Conservation (phyloP, 2,888 invertebrate species). For the Drosophila silvestris region DNA sequence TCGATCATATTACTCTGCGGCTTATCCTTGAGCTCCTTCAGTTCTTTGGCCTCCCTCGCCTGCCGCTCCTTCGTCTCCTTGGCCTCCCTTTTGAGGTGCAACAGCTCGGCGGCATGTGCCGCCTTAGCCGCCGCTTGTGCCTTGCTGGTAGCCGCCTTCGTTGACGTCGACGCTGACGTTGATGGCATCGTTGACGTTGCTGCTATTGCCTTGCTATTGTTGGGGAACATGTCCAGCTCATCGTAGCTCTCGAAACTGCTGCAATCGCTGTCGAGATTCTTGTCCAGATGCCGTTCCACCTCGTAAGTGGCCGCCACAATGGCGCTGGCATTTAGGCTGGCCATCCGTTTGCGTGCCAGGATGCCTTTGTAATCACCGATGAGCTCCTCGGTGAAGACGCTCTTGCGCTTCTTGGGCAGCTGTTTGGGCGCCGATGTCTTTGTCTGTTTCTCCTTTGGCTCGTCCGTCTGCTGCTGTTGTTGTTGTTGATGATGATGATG, state of each 20-base stretch:
- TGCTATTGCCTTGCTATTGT: not conserved
- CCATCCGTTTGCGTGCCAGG: slow-evolving; percentile 96
- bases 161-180: not conserved
- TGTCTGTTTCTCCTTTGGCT: slow-evolving; percentile 72
- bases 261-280: slow-evolving; percentile 83
- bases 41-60: slow-evolving; percentile 32
- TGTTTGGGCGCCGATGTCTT: slow-evolving; percentile 81
- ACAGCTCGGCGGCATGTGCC: not conserved
- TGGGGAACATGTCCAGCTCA: slow-evolving; percentile 64
- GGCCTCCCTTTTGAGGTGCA: slow-evolving; percentile 49
- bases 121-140: not conserved
- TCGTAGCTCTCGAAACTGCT: slow-evolving; percentile 84
- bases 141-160: slow-evolving; percentile 8
- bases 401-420: slow-evolving; percentile 85
- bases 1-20: slow-evolving; percentile 75
- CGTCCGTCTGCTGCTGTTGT: slow-evolving; percentile 51
- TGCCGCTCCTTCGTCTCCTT: slow-evolving; percentile 41
- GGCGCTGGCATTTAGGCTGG: slow-evolving; percentile 95
- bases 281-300: slow-evolving; percentile 86
- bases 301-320: slow-evolving; percentile 96
- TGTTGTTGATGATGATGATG: not conserved
- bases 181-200: not conserved
- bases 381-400: slow-evolving; percentile 86
- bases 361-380: slow-evolving; percentile 91
- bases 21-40: slow-evolving; percentile 47